Conservation (phyloP, 1,140 invertebrate genomes). For the Dufourea novaeangliae region DNA sequence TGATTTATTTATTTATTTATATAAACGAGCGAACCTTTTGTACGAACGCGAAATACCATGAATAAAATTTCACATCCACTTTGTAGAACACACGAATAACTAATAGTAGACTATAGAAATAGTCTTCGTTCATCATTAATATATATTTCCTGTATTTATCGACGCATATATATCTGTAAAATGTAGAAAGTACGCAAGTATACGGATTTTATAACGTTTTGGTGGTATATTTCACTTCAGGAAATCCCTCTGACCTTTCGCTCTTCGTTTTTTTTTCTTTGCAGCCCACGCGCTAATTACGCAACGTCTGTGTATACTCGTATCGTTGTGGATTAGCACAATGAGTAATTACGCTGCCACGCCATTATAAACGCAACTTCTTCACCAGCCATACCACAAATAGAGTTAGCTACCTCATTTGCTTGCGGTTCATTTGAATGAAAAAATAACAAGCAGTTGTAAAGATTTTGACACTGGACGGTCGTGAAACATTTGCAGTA, state of each 20-base stretch:
- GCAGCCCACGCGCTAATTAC: conserved; percentile 13
- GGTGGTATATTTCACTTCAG: conserved; percentile 19
- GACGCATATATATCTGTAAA: conserved; percentile 24
- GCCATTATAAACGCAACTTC: not conserved
- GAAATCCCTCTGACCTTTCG: not conserved
- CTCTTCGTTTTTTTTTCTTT: not conserved
- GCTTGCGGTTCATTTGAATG: not conserved
- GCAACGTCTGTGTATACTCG: not conserved
- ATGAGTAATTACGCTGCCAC: conserved; percentile 10
- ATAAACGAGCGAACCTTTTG: not conserved
- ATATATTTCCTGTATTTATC: conserved; percentile 28
- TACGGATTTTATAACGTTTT: conserved; percentile 40
- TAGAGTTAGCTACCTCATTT: not conserved
- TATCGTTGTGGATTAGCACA: conserved; percentile 5
- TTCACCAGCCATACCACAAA: not conserved
- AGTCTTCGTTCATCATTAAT: conserved; percentile 21
- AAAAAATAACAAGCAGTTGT: not conserved
- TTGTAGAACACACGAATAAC: conserved; percentile 2
- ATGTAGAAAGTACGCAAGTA: conserved; percentile 41
- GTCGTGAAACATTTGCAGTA: too few species aligned
- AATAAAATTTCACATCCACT: conserved; percentile 1
- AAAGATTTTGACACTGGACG: not conserved
- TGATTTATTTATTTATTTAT: not conserved
- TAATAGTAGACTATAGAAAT: conserved; percentile 27
- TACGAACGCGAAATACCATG: not conserved